Evolutionary conservation across 2,888 invertebrate species (phyloP).

Genomic region (Drosophila neotestacea): DNA sequence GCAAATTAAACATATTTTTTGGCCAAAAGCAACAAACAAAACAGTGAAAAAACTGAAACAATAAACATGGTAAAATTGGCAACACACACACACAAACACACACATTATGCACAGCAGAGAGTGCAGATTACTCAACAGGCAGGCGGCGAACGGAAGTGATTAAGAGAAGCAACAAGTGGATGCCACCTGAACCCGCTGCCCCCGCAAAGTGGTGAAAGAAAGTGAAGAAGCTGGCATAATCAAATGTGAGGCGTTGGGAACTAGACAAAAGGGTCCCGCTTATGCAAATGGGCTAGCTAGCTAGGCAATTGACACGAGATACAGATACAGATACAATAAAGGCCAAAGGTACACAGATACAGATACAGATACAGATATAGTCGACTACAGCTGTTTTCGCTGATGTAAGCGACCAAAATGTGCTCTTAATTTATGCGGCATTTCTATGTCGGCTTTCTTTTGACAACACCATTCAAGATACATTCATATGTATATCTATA

Average conservation of each 20-base stretch:
- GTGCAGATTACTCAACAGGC: conserved; percentile 65
- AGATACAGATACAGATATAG: conserved; percentile 47
- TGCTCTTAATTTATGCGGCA: conserved; percentile 75
- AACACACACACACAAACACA: conserved; percentile 28
- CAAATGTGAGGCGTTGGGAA: conserved; percentile 52
- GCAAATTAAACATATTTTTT: conserved; percentile 23
- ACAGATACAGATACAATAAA: conserved; percentile 22
- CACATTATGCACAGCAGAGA: conserved; percentile 12
- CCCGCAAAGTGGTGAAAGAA: conserved; percentile 51
- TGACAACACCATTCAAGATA: conserved; percentile 40
- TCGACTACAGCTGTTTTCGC: conserved; percentile 47
- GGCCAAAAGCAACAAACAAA: conserved; percentile 16
- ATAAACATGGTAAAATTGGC: conserved; percentile 55
- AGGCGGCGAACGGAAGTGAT: conserved; percentile 72
- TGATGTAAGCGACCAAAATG: conserved; percentile 68
- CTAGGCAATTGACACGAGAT: conserved; percentile 27
- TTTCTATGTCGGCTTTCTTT: conserved; percentile 73
- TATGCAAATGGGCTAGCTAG: conserved; percentile 67
- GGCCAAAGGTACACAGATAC: not conserved
- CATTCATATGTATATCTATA: conserved; percentile 19
- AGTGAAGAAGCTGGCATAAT: conserved; percentile 68
- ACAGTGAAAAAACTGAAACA: conserved; percentile 13
- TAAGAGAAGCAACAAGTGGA: conserved; percentile 63
- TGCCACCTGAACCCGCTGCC: not conserved
- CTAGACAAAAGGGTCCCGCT: conserved; percentile 70